Base-by-base conservation (phyloP, 2,113 vertebrate genomes). In the Eidolon helvum region DNA sequence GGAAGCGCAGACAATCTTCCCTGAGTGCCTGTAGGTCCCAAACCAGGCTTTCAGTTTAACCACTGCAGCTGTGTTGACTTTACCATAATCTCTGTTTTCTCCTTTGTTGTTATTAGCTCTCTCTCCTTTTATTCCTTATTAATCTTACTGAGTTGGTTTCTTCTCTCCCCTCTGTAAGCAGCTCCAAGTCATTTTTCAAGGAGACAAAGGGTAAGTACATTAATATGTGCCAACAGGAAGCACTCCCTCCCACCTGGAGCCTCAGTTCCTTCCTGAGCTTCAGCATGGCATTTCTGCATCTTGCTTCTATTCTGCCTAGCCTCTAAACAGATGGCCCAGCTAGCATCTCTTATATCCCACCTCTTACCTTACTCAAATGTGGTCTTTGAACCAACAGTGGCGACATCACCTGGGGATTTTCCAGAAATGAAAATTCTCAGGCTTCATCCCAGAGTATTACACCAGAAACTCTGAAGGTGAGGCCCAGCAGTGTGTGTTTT, bases 61-160 rank as follows among this genome's bases (percentile, higher is more conserved):
- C 28, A 66, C 53, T 12, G 15, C 95, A 96, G 94, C 95, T 97
- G 91, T 96, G 92, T 97, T 96, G 93, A 92, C 65, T 90, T 86
- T 92, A 72, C 55, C 0, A 0, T 48, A 95, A 95, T 88, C 65
- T 83, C 61, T 82, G 40, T 86, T 86, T 90, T 90, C 55, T 22
- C 28, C 66, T 75, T 87, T 87, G 93, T 92, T 91, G 63, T 95
- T 86, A 68, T 95, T 86, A 68, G 40, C 55, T 87, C 78, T 71
- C 26, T n/a, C 92, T n/a, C 50, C 33, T 69, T 95, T 48, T 87
- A 77, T 45, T 91, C 43, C 84, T 94, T 40, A 61, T 22, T 87
- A 45, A 90, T 93, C 35, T 55, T 55, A 69, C 4, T 10, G 43
- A 69, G 80, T 38, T 68, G 30, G 59, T 82, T 75, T 90, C 48